phyloP scores from a whole-genome alignment of 2,113 vertebrate species.

The Zosterops lateralis region DNA sequence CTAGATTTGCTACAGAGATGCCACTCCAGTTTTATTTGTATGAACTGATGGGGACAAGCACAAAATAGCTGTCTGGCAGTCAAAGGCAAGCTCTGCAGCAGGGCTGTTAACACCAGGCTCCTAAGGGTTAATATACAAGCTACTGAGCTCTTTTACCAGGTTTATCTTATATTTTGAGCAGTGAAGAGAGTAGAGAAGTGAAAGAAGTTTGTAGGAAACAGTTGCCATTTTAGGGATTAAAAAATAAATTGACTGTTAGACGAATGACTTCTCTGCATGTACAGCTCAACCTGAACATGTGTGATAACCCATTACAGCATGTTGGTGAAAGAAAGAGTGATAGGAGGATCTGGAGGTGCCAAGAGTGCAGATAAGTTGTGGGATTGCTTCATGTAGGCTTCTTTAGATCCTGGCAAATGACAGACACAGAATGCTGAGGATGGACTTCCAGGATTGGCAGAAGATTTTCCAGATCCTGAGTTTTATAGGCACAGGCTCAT shows the following conservation, averaged over 20 bases:
- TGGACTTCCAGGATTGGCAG: neutral
- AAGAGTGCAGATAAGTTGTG: neutral
- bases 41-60: neutral
- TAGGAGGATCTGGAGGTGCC: neutral
- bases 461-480: neutral
- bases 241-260: neutral
- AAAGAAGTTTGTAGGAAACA: neutral
- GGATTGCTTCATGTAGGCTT: neutral
- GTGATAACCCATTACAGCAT: neutral
- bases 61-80: neutral
- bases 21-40: neutral
- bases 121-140: neutral
- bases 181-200: neutral
- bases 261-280: neutral
- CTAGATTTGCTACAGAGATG: neutral
- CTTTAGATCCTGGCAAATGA: neutral
- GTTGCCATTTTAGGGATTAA: neutral
- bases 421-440: neutral
- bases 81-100: neutral
- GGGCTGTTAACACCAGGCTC: neutral
- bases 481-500: neutral
- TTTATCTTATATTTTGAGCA: neutral
- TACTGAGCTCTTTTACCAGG: neutral
- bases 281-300: neutral
- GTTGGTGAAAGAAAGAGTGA: neutral